phyloP scores from a whole-genome alignment of 1,140 invertebrate species.

The Idris sp. region DNA sequence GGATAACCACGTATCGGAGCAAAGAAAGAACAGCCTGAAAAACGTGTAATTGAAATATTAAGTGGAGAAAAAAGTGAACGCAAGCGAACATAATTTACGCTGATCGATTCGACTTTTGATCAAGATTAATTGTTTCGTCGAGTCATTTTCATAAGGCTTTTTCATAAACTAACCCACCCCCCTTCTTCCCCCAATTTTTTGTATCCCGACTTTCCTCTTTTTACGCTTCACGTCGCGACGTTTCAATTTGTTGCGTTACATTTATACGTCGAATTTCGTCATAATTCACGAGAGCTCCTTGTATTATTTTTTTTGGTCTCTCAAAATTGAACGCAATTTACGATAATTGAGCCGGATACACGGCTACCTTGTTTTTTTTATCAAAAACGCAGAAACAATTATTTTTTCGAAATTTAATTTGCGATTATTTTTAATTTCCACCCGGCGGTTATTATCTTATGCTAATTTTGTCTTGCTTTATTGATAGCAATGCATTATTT shows the following conservation, averaged over 20 bases:
- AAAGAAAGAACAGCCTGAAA: conserved; percentile 42
- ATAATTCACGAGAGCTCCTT: conserved; percentile 27
- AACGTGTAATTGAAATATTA: conserved; percentile 61
- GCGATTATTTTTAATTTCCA: too few species aligned
- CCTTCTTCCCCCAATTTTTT: too few species aligned
- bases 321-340: conserved; percentile 40
- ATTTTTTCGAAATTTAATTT: conserved; percentile 39
- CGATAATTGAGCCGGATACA: conserved; percentile 31
- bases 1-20: conserved; percentile 54
- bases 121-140: conserved; percentile 54
- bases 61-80: conserved; percentile 57
- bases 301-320: conserved; percentile 9
- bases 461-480: too few species aligned
- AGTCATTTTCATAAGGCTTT: conserved; percentile 37
- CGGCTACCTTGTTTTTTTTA: conserved; percentile 39
- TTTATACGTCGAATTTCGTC: conserved; percentile 31
- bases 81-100: conserved; percentile 51
- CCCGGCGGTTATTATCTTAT: conserved; percentile 40
- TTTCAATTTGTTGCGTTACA: conserved; percentile 36
- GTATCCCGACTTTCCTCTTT: too few species aligned
- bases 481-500: too few species aligned
- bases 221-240: conserved; percentile 5
- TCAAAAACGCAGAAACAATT: conserved; percentile 38
- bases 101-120: conserved; percentile 55
- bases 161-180: conserved; percentile 5